Evolutionary conservation across 2,113 vertebrate species (phyloP).

Genomic region (Uria lomvia): DNA sequence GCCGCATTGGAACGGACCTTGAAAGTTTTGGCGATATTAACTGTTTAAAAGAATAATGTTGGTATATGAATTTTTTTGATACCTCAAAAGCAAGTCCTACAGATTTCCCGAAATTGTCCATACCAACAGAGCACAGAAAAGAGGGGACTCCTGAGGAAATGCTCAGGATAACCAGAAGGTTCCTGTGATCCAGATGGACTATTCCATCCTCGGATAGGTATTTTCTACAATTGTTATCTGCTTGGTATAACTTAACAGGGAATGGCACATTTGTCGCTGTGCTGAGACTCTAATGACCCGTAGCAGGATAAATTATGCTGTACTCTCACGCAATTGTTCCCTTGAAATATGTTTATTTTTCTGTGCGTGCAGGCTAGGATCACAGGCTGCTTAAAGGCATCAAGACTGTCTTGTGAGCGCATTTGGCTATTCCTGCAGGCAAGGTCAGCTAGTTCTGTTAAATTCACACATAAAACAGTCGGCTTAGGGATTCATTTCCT

Average conservation of each 20-base stretch:
- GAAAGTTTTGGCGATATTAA: neutral
- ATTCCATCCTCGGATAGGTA: neutral
- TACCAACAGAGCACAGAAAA: neutral
- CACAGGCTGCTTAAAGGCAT: neutral
- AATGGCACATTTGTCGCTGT: neutral
- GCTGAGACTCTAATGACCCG: neutral
- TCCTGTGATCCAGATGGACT: neutral
- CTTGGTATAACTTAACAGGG: neutral
- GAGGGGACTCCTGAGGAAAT: neutral
- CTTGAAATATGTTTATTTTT: neutral
- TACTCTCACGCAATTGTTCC: neutral
- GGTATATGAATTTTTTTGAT: neutral
- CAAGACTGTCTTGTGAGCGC: neutral
- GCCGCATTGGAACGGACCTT: neutral
- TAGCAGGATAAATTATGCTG: neutral
- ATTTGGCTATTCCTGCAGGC: neutral
- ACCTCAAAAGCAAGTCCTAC: neutral
- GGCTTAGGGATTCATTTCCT: neutral
- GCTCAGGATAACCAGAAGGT: fast-evolving
- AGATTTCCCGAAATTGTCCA: neutral
- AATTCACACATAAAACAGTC: neutral
- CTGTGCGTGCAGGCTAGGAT: neutral
- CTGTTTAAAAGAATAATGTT: neutral
- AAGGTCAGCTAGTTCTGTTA: neutral
- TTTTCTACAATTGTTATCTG: neutral